Conservation (phyloP, 2,888 invertebrate genomes). For the Philaethria dido region DNA sequence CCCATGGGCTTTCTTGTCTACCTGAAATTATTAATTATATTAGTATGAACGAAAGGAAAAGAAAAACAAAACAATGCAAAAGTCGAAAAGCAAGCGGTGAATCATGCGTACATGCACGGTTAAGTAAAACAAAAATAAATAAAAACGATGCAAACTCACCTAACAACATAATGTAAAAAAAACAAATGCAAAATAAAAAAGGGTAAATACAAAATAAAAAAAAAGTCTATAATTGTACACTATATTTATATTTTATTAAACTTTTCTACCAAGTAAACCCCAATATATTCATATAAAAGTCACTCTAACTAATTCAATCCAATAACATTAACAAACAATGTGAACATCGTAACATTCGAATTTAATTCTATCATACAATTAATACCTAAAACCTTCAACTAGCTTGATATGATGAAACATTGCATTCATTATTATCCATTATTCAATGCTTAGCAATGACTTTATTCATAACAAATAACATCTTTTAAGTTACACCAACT, state of each 20-base stretch:
- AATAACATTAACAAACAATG: constrained; percentile 83
- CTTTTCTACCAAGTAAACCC: constrained; percentile 83
- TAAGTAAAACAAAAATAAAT: constrained; percentile 44
- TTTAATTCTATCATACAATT: constrained; percentile 63
- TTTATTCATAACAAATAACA: constrained; percentile 71
- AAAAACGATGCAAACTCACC: constrained; percentile 62
- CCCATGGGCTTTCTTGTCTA: constrained; percentile 79
- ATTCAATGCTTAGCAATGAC: constrained; percentile 71
- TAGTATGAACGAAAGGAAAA: constrained; percentile 79
- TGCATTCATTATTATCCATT: constrained; percentile 61
- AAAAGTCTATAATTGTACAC: constrained; percentile 63
- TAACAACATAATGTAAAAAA: constrained; percentile 46
- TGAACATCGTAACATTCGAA: constrained; percentile 68
- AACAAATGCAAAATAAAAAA: constrained; percentile 36
- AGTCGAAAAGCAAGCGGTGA: constrained; percentile 63
- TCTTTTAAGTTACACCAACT: constrained; percentile 61
- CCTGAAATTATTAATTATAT: constrained; percentile 83
- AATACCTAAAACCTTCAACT: constrained; percentile 65
- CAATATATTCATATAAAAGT: constrained; percentile 84
- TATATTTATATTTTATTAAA: constrained; percentile 80
- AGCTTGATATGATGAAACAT: constrained; percentile 75
- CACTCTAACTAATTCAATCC: constrained; percentile 79
- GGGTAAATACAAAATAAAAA: constrained; percentile 56
- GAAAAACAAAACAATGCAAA: constrained; percentile 65
- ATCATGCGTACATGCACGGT: constrained; percentile 70